Percentiles rank a stretch among this genome's conserved stretches.
Conservation (phyloP, 1,140 invertebrate species). For the Halictus rubicundus region DNA sequence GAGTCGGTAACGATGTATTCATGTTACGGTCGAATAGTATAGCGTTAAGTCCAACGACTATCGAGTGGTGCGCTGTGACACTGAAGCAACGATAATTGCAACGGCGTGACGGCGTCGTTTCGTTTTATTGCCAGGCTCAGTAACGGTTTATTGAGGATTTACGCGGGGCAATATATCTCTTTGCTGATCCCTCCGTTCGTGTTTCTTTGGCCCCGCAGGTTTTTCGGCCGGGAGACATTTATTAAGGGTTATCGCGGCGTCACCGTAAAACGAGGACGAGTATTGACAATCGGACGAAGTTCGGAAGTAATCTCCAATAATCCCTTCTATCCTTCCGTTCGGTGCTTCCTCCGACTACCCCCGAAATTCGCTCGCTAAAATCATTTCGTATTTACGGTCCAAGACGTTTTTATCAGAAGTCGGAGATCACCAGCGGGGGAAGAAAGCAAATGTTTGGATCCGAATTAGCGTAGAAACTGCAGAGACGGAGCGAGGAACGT, state of each 20-base stretch:
- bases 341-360: not conserved
- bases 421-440: not conserved
- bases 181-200: constrained; percentile 62
- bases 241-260: constrained; percentile 68
- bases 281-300: constrained; percentile 69
- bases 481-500: too few relatives aligned
- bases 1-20: constrained; percentile 37
- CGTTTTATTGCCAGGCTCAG: constrained; percentile 66
- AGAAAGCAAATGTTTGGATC: too few relatives aligned
- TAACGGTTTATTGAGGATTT: constrained; percentile 69
- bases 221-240: constrained; percentile 66
- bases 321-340: constrained; percentile 47
- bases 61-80: constrained; percentile 50
- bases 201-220: constrained; percentile 65
- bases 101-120: constrained; percentile 64
- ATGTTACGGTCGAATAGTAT: constrained; percentile 38
- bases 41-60: constrained; percentile 38
- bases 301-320: constrained; percentile 69
- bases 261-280: constrained; percentile 64
- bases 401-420: constrained; percentile 29
- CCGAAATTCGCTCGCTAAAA: constrained; percentile 26
- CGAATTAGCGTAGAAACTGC: too few relatives aligned
- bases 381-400: constrained; percentile 50
- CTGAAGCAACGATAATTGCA: constrained; percentile 64
- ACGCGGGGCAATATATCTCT: constrained; percentile 66